Base-by-base conservation (phyloP, 2,888 invertebrate species). In the Eupeodes latifasciatus region DNA sequence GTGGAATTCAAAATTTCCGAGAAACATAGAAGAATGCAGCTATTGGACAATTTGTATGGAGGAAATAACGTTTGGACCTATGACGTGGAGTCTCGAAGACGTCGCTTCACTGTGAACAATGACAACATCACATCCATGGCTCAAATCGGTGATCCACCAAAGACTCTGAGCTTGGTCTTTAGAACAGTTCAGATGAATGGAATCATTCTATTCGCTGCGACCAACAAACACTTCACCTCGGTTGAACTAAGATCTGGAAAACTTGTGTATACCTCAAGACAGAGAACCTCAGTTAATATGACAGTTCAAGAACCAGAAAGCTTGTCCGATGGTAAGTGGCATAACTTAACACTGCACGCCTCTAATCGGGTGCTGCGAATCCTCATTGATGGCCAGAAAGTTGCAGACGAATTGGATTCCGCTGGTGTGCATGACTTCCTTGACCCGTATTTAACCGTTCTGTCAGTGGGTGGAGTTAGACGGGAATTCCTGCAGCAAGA, bases 381-480 rank as follows among this genome's bases (percentile, higher is more conserved):
- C 27, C 93, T 96, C 57, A 94, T 98, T 4, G 97, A 98, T 92
- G 95, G 95, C 34, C 93, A 93, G 47, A 94, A 95, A 89, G 95
- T 96, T 1, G 98, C 98, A 0, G 98, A 98, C 91, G 98, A 98
- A 92, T 94, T 98, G 5, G 98, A 98, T 91, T 95, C 97, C 0
- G 96, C 96, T 14, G 97, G 97, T 4, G 96, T 98, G 0, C 98
- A 98, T 92, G 98, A 98, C 92, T 98, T 98, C 92, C 95, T 98
- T 51, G 98, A 98, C 93, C 98, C 98, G 0, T 98, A 98, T 92
- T 94, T 99, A 71, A 97, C 97, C 0, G 95, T 96, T 5, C 93
- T 99, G 77, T 96, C 96, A 4, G 93, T 99, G 57, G 98, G 98
- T 57, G 98, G 97, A 10, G 95, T 96, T 0, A 95, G 95, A 91